phyloP scores from a whole-genome alignment of 2,888 invertebrate genomes.

The Dicyrtoma fusca region DNA sequence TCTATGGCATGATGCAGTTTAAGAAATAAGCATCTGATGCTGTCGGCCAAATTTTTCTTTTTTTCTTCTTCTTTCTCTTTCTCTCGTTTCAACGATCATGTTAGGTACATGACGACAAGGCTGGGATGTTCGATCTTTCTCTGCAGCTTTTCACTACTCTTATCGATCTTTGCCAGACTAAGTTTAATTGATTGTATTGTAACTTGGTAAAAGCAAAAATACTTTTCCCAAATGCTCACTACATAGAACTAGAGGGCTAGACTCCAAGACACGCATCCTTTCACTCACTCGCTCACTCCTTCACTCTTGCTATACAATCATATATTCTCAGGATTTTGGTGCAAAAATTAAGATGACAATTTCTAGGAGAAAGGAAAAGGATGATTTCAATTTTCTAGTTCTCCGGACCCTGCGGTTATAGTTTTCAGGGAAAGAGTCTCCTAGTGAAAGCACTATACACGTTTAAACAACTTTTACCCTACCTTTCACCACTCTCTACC shows the following conservation, averaged over 20 bases:
- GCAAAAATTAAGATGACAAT: not conserved
- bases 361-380: not conserved
- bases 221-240: too few relatives aligned
- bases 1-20: too few relatives aligned
- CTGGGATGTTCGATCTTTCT: not conserved
- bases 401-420: too few relatives aligned
- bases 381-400: too few relatives aligned
- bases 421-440: too few relatives aligned
- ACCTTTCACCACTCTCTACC: too few relatives aligned
- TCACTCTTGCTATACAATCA: not conserved
- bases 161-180: conserved; percentile 23
- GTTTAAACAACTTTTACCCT: too few relatives aligned
- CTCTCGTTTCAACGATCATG: conserved; percentile 3
- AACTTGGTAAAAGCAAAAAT: not conserved
- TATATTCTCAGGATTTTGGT: not conserved
- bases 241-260: not conserved
- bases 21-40: too few relatives aligned
- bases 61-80: conserved; percentile 7
- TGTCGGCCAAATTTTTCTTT: too few relatives aligned
- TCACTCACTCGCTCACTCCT: not conserved
- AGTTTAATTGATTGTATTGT: conserved; percentile 17
- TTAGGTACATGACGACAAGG: not conserved
- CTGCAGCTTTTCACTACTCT: conserved; percentile 23
- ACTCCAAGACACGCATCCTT: not conserved
- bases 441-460: too few relatives aligned